Evolutionary conservation across 2,113 vertebrate genomes (phyloP).

Genomic region (Megaceryle torquata): DNA sequence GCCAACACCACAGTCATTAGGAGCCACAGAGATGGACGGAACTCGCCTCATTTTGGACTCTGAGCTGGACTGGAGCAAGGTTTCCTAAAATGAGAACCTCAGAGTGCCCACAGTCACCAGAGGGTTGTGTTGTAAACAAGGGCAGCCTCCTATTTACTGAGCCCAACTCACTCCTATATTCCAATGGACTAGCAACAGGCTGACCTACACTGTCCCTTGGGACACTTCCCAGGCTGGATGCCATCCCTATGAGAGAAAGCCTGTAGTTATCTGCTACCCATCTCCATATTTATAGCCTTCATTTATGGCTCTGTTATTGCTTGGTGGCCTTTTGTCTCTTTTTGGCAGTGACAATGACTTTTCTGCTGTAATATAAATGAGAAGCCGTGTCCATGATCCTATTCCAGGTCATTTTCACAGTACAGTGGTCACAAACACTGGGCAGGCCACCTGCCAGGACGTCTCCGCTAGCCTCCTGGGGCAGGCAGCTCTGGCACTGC

Average conservation of each 20-base stretch:
- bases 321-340: background rate
- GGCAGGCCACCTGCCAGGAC: background rate
- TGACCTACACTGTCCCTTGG: background rate
- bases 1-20: background rate
- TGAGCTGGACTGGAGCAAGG: background rate
- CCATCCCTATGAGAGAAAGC: background rate
- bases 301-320: background rate
- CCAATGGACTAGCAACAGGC: background rate
- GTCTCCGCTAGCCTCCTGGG: background rate
- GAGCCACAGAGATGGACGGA: background rate
- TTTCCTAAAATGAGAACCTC: background rate
- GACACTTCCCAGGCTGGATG: background rate
- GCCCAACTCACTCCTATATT: background rate
- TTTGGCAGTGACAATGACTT: background rate
- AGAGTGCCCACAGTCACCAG: background rate
- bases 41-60: background rate
- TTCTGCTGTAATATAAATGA: background rate
- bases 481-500: background rate
- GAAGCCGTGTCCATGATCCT: background rate
- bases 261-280: background rate
- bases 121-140: background rate
- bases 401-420: conserved; percentile 29
- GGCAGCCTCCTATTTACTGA: background rate
- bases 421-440: background rate
- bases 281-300: background rate